A percentile compares a stretch with the other conserved stretches of the same genome.
Conservation (phyloP, 2,888 invertebrate species). For the Leptinotarsa haldemani region DNA sequence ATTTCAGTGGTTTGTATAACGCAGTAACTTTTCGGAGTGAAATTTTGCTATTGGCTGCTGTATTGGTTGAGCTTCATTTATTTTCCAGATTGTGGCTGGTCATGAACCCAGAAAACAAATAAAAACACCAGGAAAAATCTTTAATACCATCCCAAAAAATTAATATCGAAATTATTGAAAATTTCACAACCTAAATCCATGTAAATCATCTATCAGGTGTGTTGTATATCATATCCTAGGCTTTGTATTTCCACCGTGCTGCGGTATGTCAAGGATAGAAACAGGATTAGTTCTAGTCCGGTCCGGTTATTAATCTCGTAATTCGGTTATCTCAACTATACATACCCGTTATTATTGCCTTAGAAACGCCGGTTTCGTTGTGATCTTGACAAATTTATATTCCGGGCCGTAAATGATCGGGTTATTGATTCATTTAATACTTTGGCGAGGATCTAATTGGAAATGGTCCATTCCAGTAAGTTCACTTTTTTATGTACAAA, state of each 20-base stretch:
- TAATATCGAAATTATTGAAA: too few species aligned
- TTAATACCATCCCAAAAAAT: too few species aligned
- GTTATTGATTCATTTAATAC: not conserved
- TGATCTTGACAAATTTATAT: slow-evolving; percentile 21
- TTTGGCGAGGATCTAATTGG: not conserved
- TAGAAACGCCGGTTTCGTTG: slow-evolving; percentile 24
- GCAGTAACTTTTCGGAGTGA: too few species aligned
- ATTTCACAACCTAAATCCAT: not conserved
- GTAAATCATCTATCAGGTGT: not conserved
- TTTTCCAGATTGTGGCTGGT: too few species aligned
- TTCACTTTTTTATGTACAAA: too few species aligned
- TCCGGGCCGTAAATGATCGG: slow-evolving; percentile 1
- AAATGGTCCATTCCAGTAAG: too few species aligned
- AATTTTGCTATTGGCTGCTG: too few species aligned
- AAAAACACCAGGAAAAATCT: too few species aligned
- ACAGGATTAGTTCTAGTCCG: slow-evolving; percentile 31
- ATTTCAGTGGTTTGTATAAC: too few species aligned
- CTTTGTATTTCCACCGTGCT: slow-evolving; percentile 26
- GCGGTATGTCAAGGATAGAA: slow-evolving; percentile 33
- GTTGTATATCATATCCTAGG: not conserved
- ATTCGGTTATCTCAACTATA: slow-evolving; percentile 33
- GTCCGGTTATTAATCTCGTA: slow-evolving; percentile 33
- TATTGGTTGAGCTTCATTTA: too few species aligned
- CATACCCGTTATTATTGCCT: slow-evolving; percentile 28
- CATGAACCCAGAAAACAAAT: too few species aligned